Base-by-base conservation (phyloP, 2,797 vertebrate genomes). In the Xiphophorus birchmanni region DNA sequence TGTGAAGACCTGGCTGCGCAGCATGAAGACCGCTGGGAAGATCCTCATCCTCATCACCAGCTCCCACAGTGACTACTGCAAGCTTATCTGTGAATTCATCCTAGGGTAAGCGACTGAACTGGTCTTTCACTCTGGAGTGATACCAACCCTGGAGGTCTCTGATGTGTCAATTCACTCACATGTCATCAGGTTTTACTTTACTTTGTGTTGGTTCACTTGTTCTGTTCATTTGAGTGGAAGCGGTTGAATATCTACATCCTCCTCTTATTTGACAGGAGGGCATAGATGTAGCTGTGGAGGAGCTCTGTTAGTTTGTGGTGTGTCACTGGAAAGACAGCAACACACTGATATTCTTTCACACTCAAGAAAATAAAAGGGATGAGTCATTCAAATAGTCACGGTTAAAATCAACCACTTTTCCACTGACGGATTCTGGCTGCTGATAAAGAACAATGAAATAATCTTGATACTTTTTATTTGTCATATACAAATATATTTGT, bases 41-140 rank as follows among this genome's bases (percentile, higher is more conserved):
- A 93, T 97, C 82, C 94, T 98, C 23, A 91, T 99, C 29, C 94
- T 99, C 85, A 98, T 99, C 92, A 99, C 97, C 82, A 99, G 97
- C 93, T 99, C 98, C 85, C 98, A 99, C 93, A 98, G 98, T 73
- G 97, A 99, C 94, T 99, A 99, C 93, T 98, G 97, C 94, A 96
- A 96, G 83, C 97, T 99, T 23, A 95, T 99, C 86, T 98, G 98
- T 82, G 96, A 97, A 69, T 94, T 98, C 91, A 96, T 97, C 84
- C 90, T 99, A 80, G 98, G 98, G 97, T 99, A 92, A 97, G 97
- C 79, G 21, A 82, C 65, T 40, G 29, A 0, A 23, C 48, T 11
- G 11, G 35, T 29, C 18, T 48, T 17, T 56, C 75, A 47, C 48
- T 37, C 6, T 40, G 63, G 35, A 40, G 3, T 18, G 37, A 40